Conservation (phyloP, 1,140 invertebrate species). For the Trichogramma pretiosum region DNA sequence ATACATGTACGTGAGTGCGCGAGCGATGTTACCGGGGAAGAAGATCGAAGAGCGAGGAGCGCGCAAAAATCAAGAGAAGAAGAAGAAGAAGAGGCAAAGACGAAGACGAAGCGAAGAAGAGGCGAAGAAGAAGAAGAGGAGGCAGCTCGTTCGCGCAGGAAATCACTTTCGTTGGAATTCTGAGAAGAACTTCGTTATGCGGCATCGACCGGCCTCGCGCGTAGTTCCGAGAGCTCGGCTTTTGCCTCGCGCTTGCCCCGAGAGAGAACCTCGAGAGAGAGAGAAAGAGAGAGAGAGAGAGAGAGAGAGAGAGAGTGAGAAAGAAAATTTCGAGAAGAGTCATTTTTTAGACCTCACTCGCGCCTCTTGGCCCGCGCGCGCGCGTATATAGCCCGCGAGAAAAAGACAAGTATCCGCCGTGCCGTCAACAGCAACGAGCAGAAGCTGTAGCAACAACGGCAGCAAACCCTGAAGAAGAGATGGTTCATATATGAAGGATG, state of each 20-base stretch:
- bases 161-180: constrained; percentile 18
- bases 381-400: neutral
- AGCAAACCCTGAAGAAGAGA: neutral
- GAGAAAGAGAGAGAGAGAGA: neutral
- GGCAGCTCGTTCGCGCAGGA: constrained; percentile 8
- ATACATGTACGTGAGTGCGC: neutral
- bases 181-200: constrained; percentile 10
- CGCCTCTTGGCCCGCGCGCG: neutral
- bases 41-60: too few species aligned
- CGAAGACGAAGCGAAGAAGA: too few species aligned
- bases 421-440: neutral
- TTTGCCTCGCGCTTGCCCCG: neutral
- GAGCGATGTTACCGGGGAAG: too few species aligned
- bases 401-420: neutral
- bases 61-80: too few species aligned
- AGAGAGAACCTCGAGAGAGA: neutral
- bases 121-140: neutral
- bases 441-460: neutral
- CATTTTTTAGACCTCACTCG: constrained; percentile 4
- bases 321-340: constrained; percentile 8
- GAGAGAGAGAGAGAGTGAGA: neutral
- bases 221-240: neutral
- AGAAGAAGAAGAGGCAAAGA: too few species aligned
- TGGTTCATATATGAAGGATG: neutral
- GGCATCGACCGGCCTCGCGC: neutral